Conservation (phyloP, 2,113 vertebrate genomes). For the Amazona vittata region DNA sequence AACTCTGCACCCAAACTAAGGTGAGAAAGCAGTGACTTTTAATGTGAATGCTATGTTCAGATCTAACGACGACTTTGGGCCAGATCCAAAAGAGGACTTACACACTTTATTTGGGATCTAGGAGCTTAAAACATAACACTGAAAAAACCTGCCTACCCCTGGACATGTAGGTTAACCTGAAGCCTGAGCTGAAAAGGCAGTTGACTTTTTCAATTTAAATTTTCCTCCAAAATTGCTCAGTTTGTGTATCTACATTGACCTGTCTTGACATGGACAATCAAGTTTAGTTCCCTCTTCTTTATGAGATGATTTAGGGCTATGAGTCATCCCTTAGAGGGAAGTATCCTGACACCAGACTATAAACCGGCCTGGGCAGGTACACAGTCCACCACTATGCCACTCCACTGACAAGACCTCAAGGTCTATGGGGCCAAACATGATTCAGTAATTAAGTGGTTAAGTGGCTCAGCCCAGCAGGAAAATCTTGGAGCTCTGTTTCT, state of each 20-base stretch:
- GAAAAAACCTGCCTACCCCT: background rate
- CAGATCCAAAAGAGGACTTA: background rate
- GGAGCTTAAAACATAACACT: background rate
- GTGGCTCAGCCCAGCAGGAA: background rate
- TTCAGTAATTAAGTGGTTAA: background rate
- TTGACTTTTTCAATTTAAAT: background rate
- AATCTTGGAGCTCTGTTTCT: background rate
- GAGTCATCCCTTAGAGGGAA: background rate
- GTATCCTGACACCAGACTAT: background rate
- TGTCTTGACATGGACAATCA: background rate
- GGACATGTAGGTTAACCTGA: background rate
- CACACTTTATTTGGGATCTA: background rate
- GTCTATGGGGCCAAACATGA: fast-evolving
- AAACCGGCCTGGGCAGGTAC: background rate
- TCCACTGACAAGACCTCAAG: background rate
- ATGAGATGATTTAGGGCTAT: background rate
- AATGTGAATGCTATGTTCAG: background rate
- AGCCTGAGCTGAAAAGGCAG: background rate
- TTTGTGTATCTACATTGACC: background rate
- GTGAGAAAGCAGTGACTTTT: background rate
- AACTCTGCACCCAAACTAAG: conserved; percentile 11
- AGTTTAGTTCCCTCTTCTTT: background rate
- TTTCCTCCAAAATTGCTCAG: background rate
- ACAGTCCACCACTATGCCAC: fast-evolving
- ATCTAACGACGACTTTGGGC: background rate